Evolutionary conservation across 2,797 vertebrate species (phyloP), one percentile per base, ranked within the genome.

Genomic region (Malurus splendens): DNA sequence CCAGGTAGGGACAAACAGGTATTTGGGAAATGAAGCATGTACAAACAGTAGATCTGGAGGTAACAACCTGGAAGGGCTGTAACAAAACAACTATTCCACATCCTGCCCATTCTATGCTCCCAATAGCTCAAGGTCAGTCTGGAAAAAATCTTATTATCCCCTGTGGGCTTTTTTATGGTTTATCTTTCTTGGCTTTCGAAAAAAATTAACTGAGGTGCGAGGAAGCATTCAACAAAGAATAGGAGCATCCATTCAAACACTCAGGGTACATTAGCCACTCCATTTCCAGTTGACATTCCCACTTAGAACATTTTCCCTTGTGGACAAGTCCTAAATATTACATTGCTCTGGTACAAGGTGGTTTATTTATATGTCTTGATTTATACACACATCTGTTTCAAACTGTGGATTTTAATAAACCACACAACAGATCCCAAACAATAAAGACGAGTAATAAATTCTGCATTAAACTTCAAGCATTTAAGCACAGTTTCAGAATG

Each of bases 321-420:
- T 1, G 16, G 62, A 57, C 7, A 86, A 88, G 33, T 15, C 39
- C 36, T 87, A 76, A 86, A 71, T 87, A 83, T 47, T 76, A 62
- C 54, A 33, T 89, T 89, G 30, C 23, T 89, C 44, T 80, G 32
- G 33, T 55, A 72, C 20, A 66, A 68, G 20, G 20, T 65, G 13
- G 32, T 84, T 84, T 90, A 76, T 90, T 81, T 83, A 27, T 73
- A 51, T 33, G 74, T 14, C 16, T 76, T 91, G 67, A 87, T 93
- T 89, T 90, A 73, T 87, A 82, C 54, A 54, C 36, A 57, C 1
- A 3, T 51, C 47, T 92, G 36, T 86, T 91, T 83, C 70, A 83
- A 83, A 78, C 62, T 44, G 22, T 36, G 62, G 51, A 66, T 50
- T 95, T 91, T 82, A 89, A 93, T 73, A 89, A 78, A 81, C 45